Percentiles rank a stretch among this genome's conserved stretches.
These are phyloP conservation scores for Clinocottus analis DNA, from an alignment of 2,113 vertebrate species.

Conservation along the genomic window DNA sequence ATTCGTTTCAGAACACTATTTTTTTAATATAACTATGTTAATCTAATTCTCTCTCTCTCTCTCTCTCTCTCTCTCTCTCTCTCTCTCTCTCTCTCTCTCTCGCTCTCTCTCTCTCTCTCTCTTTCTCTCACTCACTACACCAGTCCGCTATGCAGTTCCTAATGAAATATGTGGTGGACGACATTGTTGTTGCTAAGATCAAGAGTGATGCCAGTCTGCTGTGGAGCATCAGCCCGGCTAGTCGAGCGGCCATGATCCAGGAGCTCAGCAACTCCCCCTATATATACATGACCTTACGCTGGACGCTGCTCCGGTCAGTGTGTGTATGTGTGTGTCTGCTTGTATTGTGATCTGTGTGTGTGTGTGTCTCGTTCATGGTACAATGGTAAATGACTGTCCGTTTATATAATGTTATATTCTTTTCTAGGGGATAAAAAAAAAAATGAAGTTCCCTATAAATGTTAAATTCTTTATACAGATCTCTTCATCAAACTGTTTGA, in stretches of 20 bases:
- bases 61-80: background rate
- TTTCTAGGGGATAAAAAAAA: background rate
- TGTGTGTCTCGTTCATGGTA: background rate
- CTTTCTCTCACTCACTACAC: background rate
- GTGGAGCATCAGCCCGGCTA: constrained; percentile 80
- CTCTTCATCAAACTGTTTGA: background rate
- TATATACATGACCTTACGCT: constrained; percentile 70
- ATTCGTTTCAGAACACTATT: background rate
- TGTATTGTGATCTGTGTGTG: background rate
- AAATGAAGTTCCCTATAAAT: background rate
- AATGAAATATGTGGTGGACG: constrained; percentile 77
- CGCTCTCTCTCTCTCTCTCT: background rate
- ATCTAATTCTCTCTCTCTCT: background rate
- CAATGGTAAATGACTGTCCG: background rate
- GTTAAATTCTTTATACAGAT: background rate
- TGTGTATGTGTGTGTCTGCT: background rate
- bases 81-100: background rate
- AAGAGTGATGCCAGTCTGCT: constrained; percentile 83
- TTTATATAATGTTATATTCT: background rate
- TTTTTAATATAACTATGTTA: background rate
- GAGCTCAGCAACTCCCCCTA: constrained; percentile 78
- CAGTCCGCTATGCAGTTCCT: constrained; percentile 78
- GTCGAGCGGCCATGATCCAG: constrained; percentile 67
- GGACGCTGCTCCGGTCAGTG: constrained; percentile 78
- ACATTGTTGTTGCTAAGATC: constrained; percentile 72